phyloP scores from a whole-genome alignment of 2,113 vertebrate genomes.

The Aepyceros melampus region DNA sequence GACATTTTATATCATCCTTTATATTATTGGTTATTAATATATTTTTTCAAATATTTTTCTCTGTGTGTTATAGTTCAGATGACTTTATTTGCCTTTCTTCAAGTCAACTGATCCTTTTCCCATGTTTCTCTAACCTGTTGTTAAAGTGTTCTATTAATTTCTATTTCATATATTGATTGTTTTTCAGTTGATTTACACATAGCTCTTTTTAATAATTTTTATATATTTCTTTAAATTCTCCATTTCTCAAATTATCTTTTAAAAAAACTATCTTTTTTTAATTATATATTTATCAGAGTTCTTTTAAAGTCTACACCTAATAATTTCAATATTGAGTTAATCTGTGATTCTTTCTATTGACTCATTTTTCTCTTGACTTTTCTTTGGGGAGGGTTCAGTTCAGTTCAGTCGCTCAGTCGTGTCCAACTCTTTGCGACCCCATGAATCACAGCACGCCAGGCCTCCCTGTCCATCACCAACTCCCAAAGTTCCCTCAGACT shows the following conservation, averaged over 20 bases:
- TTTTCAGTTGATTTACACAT: neutral
- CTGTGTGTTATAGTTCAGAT: neutral
- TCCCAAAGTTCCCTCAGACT: too few relatives aligned
- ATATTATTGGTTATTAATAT: neutral
- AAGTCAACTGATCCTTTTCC: neutral
- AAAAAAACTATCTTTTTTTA: neutral
- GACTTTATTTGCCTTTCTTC: neutral
- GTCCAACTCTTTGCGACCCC: too few relatives aligned
- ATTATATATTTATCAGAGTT: neutral
- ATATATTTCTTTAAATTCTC: neutral
- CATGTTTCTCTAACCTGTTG: neutral
- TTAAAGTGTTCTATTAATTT: neutral
- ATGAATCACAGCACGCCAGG: rapidly evolving
- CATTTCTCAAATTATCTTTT: neutral
- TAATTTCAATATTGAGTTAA: neutral
- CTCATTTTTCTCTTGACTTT: neutral
- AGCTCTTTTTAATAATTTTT: neutral
- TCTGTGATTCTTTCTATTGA: neutral
- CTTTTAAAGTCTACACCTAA: neutral
- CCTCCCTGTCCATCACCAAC: too few relatives aligned
- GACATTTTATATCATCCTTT: neutral
- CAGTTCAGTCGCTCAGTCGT: too few relatives aligned
- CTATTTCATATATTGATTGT: neutral
- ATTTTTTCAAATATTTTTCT: neutral
- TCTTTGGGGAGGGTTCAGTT: neutral